Evolutionary conservation across 2,797 vertebrate genomes (phyloP), one percentile per base, ranked within the genome.

Genomic region (Champsocephalus gunnari): DNA sequence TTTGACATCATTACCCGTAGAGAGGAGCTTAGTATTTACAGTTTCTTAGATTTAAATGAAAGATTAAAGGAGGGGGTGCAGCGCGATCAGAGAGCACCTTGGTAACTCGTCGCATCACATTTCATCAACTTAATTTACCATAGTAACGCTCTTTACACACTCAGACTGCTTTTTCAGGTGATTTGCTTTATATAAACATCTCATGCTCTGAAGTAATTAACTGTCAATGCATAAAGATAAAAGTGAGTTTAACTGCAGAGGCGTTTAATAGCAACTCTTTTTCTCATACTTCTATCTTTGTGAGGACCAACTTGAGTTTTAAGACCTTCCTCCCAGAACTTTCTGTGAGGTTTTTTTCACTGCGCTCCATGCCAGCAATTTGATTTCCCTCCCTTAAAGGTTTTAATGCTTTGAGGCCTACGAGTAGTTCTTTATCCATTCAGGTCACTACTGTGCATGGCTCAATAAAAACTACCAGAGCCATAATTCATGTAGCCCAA

Each of bases 1-100:
- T 79, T 71, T 71, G 63, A 66, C 67, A 65, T 80, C 44, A 66
- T 86, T 73, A 54, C 24, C 1, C 47, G 61, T 14, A 50, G 45
- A 74, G 44, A 69, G 48, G 5, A 44, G 73, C 71, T 60, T 24
- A 17, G 14, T 41, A 11, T 69, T 63, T 44, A 13, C 32, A 62
- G 6, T 48, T 61, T 58, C 51, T 13, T 28, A 5, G n/a, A 43
- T 64, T 56, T 57, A 61, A 56, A 56, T 45, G 38, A 54, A 21
- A 55, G 66, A 21, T 50, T 44, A 21, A 43, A 16, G 38, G 12
- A 34, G 65, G 21, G 32, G 43, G 12, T 10, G 47, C 43, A 13
- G 21, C 8, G 0, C 2, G 1, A 56, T 55, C 53, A 57, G 5
- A 62, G 61, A 60, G 9, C 16, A 11, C 11, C 5, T 54, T 44